Conservation (phyloP, 2,888 invertebrate species). For the Encarsia formosa region DNA sequence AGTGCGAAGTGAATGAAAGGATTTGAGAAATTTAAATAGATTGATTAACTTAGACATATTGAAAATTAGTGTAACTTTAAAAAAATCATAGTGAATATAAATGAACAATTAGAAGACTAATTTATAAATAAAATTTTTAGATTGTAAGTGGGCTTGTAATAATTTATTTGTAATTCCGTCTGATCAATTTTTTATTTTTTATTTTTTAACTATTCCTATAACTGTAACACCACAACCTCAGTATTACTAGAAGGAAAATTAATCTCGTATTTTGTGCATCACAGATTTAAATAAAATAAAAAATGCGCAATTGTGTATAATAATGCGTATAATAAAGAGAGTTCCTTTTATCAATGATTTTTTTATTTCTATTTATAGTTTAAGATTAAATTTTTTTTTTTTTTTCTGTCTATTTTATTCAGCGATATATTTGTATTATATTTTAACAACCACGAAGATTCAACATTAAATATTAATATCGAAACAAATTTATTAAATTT, state of each 20-base stretch:
- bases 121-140: conserved; percentile 18
- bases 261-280: conserved; percentile 24
- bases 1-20: no score
- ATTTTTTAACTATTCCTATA: conserved; percentile 22
- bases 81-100: no score
- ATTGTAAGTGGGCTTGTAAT: conserved; percentile 40
- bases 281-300: conserved; percentile 15
- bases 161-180: conserved; percentile 44
- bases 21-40: no score
- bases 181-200: conserved; percentile 39
- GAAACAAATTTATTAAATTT: no score
- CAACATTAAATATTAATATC: no score
- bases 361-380: conserved; percentile 20
- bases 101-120: conserved; percentile 17
- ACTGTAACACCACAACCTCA: conserved; percentile 45
- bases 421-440: no score
- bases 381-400: conserved; percentile 15
- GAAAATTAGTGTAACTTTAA: no score
- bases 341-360: conserved; percentile 42
- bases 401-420: no score
- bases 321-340: conserved; percentile 45
- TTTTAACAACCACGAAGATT: no score
- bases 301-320: conserved; percentile 33
- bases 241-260: conserved; percentile 45
- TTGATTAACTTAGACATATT: no score